A percentile compares a stretch with the other conserved stretches of the same genome.
These are phyloP conservation scores for Lagopus muta DNA, from an alignment of 2,113 vertebrate genomes.

Conservation along the genomic window DNA sequence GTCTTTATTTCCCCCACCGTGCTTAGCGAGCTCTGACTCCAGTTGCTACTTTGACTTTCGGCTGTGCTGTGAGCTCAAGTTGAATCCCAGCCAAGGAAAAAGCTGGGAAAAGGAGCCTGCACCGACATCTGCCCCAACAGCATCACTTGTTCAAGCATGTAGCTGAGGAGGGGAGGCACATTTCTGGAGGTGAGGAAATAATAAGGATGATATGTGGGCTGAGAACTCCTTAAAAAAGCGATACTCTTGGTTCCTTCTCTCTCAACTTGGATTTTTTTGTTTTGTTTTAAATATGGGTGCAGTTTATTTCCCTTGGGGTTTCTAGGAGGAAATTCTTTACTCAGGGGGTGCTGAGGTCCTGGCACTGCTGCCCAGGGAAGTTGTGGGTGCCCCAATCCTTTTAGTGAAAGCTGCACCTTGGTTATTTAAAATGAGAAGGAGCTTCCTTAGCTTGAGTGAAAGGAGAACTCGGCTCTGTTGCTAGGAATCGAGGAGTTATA, in stretches of 20 bases:
- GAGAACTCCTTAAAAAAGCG: neutral
- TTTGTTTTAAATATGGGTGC: neutral
- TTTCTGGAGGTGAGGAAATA: constrained; percentile 11
- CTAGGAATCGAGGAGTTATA: constrained; percentile 41
- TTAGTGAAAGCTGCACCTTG: neutral
- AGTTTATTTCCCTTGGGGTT: neutral
- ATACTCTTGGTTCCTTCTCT: neutral
- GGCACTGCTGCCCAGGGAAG: neutral
- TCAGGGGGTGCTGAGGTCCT: neutral
- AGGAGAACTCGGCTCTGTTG: constrained; percentile 31
- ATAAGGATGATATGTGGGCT: constrained; percentile 30
- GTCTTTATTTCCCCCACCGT: constrained; percentile 9
- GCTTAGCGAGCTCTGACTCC: neutral
- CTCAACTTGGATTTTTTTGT: neutral
- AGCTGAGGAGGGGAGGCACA: constrained; percentile 2
- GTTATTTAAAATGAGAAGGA: neutral
- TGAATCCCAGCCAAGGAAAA: neutral
- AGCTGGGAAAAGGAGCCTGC: neutral
- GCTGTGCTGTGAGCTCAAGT: neutral
- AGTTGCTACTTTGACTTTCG: neutral
- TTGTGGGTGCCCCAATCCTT: neutral
- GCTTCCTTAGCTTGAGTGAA: constrained; percentile 4
- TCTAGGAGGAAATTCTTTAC: neutral
- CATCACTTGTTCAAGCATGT: constrained; percentile 7
- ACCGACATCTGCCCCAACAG: neutral